Base-by-base conservation (phyloP, 2,113 vertebrate genomes). In the Rhegmatorhina hoffmannsi region DNA sequence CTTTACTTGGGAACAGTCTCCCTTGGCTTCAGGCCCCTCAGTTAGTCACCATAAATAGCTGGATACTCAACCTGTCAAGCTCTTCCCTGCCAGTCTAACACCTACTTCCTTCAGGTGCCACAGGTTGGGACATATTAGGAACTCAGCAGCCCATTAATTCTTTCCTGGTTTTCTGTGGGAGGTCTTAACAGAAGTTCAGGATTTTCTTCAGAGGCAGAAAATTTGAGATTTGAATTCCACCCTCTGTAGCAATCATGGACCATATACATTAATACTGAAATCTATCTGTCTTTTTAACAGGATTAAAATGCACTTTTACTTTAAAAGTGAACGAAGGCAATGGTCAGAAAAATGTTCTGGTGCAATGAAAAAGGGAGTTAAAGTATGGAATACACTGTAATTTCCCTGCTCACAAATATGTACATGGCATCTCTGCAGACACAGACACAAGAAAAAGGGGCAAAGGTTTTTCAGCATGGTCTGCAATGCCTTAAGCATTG, bases 121-220 rank as follows among this genome's bases (percentile, higher is more conserved):
- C 50, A 74, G 80, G 89, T 77, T 95, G 84, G 91, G 92, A 89
- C 76, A 19, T 94, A 93, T 84, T 95, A 93, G 89, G 84, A 93
- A 95, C 92, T 96, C 92, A 97, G 80, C 89, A 95, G 94, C 69
- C 86, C 94, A 89, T 94, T 97, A 91, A 94, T 95, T 94, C 89
- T 94, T 94, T 95, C 86, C 91, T 92, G 91, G 56, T 81, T 94
- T 92, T 92, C 86, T 95, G 77, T 94, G 91, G 94, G 86, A 96
- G 85, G 80, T 95, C 89, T 92, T 94, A 55, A 75, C n/a, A 94
- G 88, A 77, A 77, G 43, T 53, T 83, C 38, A 43, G 4, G 56
- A 49, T 75, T 95, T 94, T 87, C 69, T 91, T 86, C 60, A 75
- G 76, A 67, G 47, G 74, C 53, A 94, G 90, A 85, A 90, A 83